phyloP scores from a whole-genome alignment of 2,797 vertebrate genomes.

The Periophthalmus magnuspinnatus region DNA sequence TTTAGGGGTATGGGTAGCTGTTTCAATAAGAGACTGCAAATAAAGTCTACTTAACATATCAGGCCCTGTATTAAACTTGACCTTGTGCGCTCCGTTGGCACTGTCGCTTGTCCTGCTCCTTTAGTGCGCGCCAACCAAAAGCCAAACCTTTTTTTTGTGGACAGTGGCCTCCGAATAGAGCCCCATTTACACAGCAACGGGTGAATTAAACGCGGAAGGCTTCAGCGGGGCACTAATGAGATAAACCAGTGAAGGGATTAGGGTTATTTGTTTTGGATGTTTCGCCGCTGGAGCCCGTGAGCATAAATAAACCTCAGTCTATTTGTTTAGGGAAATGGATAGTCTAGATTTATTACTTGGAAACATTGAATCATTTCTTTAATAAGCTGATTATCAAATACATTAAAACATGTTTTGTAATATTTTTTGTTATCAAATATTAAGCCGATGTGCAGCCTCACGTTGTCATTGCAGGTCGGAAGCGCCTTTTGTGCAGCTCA shows the following conservation, averaged over 20 bases:
- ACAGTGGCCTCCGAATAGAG: constrained; percentile 53
- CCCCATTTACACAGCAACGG: constrained; percentile 71
- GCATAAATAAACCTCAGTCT: constrained; percentile 58
- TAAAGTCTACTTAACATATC: constrained; percentile 25
- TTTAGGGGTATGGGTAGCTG: too few relatives aligned
- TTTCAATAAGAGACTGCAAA: constrained; percentile 11
- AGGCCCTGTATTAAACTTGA: constrained; percentile 68
- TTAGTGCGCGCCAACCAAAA: constrained; percentile 60
- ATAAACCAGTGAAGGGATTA: constrained; percentile 72
- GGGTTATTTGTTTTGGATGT: constrained; percentile 74
- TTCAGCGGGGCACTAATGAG: constrained; percentile 70
- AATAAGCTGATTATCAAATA: constrained; percentile 24
- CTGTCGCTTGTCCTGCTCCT: constrained; percentile 67
- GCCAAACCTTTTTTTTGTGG: constrained; percentile 38
- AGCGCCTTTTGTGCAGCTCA: constrained; percentile 76
- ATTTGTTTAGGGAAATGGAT: constrained; percentile 13
- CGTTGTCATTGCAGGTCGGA: constrained; percentile 74
- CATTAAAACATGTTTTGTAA: neutral
- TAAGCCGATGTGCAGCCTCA: constrained; percentile 58
- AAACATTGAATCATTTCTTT: neutral
- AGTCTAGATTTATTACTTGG: constrained; percentile 1
- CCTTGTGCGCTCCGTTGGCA: constrained; percentile 52
- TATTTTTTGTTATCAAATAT: constrained; percentile 60
- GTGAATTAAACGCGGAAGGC: constrained; percentile 59
- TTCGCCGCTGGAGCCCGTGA: constrained; percentile 58